Percentiles rank a stretch among this genome's conserved stretches.
phyloP scores from a whole-genome alignment of 2,888 invertebrate species.

The Mesorhabditis spiculigera region DNA sequence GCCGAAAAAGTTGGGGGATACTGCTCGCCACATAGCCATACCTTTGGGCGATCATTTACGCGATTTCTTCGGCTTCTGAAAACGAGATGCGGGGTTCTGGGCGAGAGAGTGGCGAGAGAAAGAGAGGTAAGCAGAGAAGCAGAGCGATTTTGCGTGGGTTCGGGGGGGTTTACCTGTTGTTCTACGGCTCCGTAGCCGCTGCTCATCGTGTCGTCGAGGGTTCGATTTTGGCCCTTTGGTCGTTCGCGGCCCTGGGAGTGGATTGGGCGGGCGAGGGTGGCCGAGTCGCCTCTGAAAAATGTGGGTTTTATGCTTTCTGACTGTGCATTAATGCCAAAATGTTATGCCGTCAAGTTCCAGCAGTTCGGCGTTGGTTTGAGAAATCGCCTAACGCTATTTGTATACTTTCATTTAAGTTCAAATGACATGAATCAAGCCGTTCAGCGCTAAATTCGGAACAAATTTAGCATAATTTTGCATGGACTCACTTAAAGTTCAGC shows the following conservation, averaged over 20 bases:
- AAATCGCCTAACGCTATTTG: too few relatives aligned
- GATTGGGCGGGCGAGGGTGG: slow-evolving; percentile 90
- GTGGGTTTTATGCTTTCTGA: too few relatives aligned
- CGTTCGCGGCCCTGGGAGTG: slow-evolving; percentile 63
- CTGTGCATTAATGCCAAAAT: too few relatives aligned
- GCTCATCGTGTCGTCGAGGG: slow-evolving; percentile 31
- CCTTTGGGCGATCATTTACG: neutral
- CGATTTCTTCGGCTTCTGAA: neutral
- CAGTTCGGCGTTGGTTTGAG: too few relatives aligned
- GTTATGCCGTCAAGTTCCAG: too few relatives aligned
- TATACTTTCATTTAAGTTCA: too few relatives aligned
- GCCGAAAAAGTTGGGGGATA: too few relatives aligned
- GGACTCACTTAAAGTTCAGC: too few relatives aligned
- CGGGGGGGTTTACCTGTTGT: neutral
- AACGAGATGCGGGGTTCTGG: neutral
- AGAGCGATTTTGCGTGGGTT: neutral
- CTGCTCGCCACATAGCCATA: neutral
- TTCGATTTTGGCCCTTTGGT: slow-evolving; percentile 24
- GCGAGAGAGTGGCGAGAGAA: neutral
- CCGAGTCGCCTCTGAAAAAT: slow-evolving; percentile 72
- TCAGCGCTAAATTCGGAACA: too few relatives aligned
- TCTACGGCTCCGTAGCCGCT: slow-evolving; percentile 22
- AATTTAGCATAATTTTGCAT: too few relatives aligned
- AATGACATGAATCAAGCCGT: too few relatives aligned
- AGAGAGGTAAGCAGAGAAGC: neutral